Conservation (phyloP, 1,140 invertebrate species). For the Lamellibrachia luymesi region DNA sequence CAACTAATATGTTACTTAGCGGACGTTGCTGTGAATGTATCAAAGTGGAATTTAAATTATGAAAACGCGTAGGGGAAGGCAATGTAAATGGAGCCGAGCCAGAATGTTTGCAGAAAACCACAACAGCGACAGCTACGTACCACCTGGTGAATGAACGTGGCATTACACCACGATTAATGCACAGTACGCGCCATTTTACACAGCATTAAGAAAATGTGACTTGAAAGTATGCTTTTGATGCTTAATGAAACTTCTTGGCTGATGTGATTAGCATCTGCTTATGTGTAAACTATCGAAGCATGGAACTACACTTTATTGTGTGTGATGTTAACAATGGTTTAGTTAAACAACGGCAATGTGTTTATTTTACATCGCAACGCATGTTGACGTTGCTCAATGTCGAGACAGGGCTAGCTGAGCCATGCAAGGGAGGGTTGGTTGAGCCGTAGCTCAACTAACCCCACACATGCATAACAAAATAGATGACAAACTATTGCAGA, state of each 20-base stretch:
- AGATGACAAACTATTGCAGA: neutral
- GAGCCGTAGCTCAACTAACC: neutral
- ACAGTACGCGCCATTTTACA: neutral
- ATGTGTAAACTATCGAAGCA: neutral
- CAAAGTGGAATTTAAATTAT: too few relatives aligned
- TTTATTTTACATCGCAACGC: neutral
- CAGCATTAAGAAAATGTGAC: neutral
- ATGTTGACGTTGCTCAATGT: neutral
- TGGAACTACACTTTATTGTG: neutral
- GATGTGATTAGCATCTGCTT: neutral
- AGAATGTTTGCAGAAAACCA: neutral
- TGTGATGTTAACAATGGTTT: neutral
- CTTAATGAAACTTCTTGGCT: neutral
- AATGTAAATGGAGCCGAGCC: neutral
- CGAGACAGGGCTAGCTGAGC: neutral
- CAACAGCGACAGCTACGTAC: neutral
- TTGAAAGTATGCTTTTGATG: neutral
- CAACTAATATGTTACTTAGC: too few relatives aligned
- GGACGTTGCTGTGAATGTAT: too few relatives aligned
- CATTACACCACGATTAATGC: neutral
- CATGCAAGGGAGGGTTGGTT: neutral
- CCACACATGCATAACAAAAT: neutral
- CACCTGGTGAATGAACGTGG: neutral
- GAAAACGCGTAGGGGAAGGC: neutral
- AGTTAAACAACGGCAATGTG: neutral